Evolutionary conservation across 1,140 invertebrate genomes (phyloP).

Genomic region (Neelides sp.): DNA sequence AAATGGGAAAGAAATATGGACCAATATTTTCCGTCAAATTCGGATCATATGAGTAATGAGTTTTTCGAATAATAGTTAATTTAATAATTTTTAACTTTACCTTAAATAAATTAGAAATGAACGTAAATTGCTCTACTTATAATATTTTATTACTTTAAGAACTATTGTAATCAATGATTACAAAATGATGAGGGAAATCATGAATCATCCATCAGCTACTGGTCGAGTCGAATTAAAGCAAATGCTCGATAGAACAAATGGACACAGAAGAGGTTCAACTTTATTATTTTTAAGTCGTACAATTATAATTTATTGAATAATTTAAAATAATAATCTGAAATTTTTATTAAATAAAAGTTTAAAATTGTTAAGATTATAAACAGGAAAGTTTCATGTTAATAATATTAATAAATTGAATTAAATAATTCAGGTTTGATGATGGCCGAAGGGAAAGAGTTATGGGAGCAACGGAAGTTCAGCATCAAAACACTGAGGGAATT

Average conservation of each 20-base stretch:
- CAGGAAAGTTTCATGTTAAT: not conserved
- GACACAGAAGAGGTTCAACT: constrained; percentile 11
- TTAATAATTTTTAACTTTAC: not conserved
- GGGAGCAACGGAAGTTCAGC: constrained; percentile 24
- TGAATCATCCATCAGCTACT: not conserved
- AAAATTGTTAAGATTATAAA: not conserved
- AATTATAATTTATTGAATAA: not conserved
- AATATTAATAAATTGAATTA: no score
- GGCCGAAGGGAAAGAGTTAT: constrained; percentile 21
- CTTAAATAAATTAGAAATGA: not conserved
- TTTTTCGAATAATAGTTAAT: not conserved
- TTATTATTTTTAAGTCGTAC: no score
- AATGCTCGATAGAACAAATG: not conserved
- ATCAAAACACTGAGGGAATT: constrained; percentile 24
- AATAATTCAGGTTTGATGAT: no score
- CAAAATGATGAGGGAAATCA: not conserved
- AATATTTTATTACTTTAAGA: not conserved
- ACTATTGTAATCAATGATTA: not conserved
- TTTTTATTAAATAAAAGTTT: not conserved
- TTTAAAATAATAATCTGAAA: not conserved
- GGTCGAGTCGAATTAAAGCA: not conserved
- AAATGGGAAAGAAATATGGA: not conserved
- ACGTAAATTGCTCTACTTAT: not conserved
- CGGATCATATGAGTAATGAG: not conserved
- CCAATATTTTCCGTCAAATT: not conserved